Base-by-base conservation (phyloP, 2,888 invertebrate species). In the Phengaris arion region DNA sequence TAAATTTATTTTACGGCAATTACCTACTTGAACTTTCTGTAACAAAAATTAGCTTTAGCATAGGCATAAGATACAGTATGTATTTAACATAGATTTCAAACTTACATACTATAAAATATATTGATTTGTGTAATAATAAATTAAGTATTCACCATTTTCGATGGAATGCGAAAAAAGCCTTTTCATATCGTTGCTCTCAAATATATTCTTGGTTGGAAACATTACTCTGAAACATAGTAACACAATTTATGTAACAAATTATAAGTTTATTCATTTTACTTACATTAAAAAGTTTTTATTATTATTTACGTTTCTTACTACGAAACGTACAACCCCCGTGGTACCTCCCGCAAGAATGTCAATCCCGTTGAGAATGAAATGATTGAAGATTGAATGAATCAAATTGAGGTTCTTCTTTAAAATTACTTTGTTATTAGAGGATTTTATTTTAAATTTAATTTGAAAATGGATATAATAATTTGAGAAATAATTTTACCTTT, bases 141-240 rank as follows among this genome's bases (percentile, higher is more conserved):
- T 13, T 13, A 22, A 13, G 15, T 74, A 81, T 87, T 85, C 78
- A 91, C 92, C 88, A 83, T 83, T 85, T 81, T 86, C 87, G 6
- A 75, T 74, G 6, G 77, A 79, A 78, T 81, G 85, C 7, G 87
- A 83, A 75, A 89, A 87, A 45, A 89, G 78, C 35, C 88, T 82
- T 75, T 87, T 85, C 57, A 89, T 84, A 82, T 91, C 91, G 82
- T 85, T 84, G 76, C 86, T 88, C 76, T 89, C 85, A 15, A 81
- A 75, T 81, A 83, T 82, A 78, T 81, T 84, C 81, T 86, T 89
- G 3, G 85, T 82, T 22, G 89, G 88, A 79, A 85, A 86, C 91
- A 91, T 91, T 77, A 80, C 77, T 76, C 82, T 81, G 81, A 72
- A 79, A 82, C 55, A 64, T 4, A 12, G 8, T 6, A 51, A 68